These are phyloP conservation scores for Mormyrops attenuatus DNA, from an alignment of 2,797 vertebrate genomes.

Conservation along the genomic window DNA sequence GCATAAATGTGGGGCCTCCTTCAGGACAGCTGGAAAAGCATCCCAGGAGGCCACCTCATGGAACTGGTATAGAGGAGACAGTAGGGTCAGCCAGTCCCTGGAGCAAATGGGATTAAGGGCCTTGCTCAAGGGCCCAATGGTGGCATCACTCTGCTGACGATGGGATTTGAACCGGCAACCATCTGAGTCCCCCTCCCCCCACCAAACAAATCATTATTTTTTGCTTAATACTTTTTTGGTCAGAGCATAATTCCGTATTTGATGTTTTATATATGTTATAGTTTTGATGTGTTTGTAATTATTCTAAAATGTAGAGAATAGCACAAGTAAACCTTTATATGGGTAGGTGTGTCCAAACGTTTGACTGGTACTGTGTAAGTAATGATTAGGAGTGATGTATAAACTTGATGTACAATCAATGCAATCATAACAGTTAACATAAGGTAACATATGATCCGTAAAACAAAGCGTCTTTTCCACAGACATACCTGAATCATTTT, in stretches of 20 bases:
- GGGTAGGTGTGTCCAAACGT: background rate
- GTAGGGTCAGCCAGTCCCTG: background rate
- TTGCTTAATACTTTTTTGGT: background rate
- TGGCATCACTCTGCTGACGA: background rate
- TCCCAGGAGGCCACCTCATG: background rate
- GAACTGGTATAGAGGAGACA: background rate
- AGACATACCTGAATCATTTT: conserved; percentile 77
- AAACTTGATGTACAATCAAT: background rate
- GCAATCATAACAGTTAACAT: background rate
- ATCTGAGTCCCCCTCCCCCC: background rate
- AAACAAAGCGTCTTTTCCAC: conserved; percentile 21
- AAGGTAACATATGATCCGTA: background rate
- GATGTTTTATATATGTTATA: background rate
- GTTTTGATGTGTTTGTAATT: background rate
- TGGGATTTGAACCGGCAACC: background rate
- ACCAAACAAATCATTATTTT: background rate
- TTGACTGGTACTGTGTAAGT: background rate
- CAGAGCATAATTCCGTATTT: background rate
- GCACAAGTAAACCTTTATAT: background rate
- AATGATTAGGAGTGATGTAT: background rate
- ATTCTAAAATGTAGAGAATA: background rate
- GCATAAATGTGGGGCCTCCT: background rate
- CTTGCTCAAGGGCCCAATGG: background rate
- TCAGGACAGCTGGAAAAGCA: background rate
- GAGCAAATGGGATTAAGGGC: background rate